Conservation (phyloP, 2,797 vertebrate species). For the Cyclopterus lumpus region DNA sequence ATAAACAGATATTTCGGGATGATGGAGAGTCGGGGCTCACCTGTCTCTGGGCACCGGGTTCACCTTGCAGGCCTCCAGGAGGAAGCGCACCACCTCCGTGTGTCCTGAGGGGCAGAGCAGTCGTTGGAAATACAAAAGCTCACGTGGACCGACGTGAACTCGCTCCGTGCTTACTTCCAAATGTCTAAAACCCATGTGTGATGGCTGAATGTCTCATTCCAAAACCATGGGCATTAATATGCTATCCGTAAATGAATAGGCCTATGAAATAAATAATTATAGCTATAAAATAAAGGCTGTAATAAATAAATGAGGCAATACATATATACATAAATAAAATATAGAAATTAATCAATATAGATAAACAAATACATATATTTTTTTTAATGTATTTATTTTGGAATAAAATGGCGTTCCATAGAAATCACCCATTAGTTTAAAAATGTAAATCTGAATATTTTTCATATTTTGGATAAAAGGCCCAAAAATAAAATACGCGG, state of each 20-base stretch:
- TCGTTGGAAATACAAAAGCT: background rate
- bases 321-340: background rate
- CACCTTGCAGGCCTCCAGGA: conserved; percentile 96
- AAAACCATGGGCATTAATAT: background rate
- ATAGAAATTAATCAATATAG: background rate
- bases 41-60: conserved; percentile 95
- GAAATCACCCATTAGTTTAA: background rate
- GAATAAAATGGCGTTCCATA: background rate
- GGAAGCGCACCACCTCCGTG: conserved; percentile 93
- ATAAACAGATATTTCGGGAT: background rate
- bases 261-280: background rate
- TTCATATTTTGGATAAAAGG: background rate
- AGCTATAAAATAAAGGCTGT: background rate
- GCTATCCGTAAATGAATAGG: background rate
- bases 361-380: background rate
- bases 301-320: background rate
- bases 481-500: background rate
- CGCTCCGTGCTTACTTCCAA: background rate
- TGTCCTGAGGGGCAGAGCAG: conserved; percentile 85
- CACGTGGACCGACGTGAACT: background rate
- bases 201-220: background rate
- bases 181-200: background rate
- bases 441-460: background rate
- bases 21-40: conserved; percentile 66
- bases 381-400: background rate